phyloP scores from a whole-genome alignment of 2,888 invertebrate species.

The Drosophila mayaguana region DNA sequence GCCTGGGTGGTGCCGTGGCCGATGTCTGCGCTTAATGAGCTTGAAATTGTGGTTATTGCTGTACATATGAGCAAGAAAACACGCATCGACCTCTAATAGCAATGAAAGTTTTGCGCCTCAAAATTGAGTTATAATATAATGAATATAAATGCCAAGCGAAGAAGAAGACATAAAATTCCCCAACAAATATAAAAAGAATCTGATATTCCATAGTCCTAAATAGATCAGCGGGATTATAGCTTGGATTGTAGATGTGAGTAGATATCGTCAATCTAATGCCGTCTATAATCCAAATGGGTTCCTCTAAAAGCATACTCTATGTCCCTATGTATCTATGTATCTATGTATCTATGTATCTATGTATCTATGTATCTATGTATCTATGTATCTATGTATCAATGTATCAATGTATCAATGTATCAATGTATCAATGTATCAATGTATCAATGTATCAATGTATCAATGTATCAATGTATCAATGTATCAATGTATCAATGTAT shows the following conservation, averaged over 20 bases:
- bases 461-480: too few species aligned
- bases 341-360: too few species aligned
- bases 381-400: neutral
- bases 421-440: too few species aligned
- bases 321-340: too few species aligned
- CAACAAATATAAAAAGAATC: neutral
- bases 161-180: neutral
- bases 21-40: constrained; percentile 53
- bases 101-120: constrained; percentile 8
- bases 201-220: neutral
- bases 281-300: too few species aligned
- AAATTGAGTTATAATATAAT: constrained; percentile 9
- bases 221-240: neutral
- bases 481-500: too few species aligned
- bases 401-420: too few species aligned
- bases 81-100: constrained; percentile 27
- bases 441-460: too few species aligned
- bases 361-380: neutral
- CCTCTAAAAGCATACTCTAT: too few species aligned
- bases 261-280: too few species aligned
- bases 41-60: constrained; percentile 45
- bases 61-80: constrained; percentile 29
- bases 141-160: constrained; percentile 2
- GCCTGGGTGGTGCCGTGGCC: constrained; percentile 19
- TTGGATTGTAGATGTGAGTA: too few species aligned